These are phyloP conservation scores for Acleris laterana DNA, from an alignment of 2,888 invertebrate species.

Conservation along the genomic window DNA sequence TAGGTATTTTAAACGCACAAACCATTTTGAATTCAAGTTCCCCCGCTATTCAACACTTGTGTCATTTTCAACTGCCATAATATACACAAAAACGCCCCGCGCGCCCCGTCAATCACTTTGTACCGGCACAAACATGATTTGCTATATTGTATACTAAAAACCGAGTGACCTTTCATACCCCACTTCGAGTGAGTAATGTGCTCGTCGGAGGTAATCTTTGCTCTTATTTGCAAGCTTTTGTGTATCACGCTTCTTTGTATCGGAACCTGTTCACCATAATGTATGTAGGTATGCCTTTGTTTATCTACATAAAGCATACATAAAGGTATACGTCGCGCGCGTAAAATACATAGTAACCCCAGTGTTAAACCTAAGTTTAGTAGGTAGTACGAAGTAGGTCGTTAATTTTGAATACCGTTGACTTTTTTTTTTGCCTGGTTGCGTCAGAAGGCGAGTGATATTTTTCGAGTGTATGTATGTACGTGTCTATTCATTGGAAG, in stretches of 20 bases:
- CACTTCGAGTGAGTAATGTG: constrained; percentile 32
- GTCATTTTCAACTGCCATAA: neutral
- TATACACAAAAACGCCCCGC: constrained; percentile 6
- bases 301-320: neutral
- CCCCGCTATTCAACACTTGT: neutral
- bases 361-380: no score
- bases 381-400: no score
- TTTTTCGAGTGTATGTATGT: no score
- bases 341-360: no score
- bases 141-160: constrained; percentile 28
- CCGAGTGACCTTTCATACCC: constrained; percentile 31
- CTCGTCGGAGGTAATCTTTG: constrained; percentile 26
- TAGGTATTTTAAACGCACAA: no score
- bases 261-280: constrained; percentile 20
- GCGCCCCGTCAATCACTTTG: constrained; percentile 16
- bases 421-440: no score
- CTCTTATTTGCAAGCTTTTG: constrained; percentile 33
- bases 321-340: no score
- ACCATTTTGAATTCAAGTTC: neutral
- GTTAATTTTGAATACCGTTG: no score
- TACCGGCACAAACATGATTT: constrained; percentile 22
- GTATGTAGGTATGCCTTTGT: constrained; percentile 2
- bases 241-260: constrained; percentile 23
- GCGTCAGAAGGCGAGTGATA: no score
- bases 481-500: no score